phyloP scores from a whole-genome alignment of 2,113 vertebrate genomes.

The Aplodontia rufa region DNA sequence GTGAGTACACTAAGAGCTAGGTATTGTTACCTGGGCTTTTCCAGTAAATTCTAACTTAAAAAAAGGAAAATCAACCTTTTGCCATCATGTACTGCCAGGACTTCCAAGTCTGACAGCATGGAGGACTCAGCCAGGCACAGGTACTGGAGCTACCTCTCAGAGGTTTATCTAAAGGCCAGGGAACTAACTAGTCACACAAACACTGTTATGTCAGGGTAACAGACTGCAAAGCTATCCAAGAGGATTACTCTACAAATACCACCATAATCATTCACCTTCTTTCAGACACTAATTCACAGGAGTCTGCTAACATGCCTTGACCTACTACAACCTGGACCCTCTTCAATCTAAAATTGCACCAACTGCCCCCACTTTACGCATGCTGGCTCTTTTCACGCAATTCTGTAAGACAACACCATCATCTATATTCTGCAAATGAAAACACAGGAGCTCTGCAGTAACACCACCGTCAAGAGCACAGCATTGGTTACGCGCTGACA shows the following conservation, averaged over 20 bases:
- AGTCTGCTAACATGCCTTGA: not conserved
- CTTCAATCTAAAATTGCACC: not conserved
- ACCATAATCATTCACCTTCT: not conserved
- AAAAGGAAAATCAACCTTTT: not conserved
- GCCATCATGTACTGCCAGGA: not conserved
- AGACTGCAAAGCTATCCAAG: not conserved
- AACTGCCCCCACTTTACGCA: no score
- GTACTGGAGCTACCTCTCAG: not conserved
- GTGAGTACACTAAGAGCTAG: not conserved
- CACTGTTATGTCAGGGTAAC: not conserved
- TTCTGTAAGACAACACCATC: not conserved
- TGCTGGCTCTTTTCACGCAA: no score
- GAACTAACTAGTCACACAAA: not conserved
- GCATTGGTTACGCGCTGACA: not conserved
- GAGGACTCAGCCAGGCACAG: not conserved
- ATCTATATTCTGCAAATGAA: not conserved
- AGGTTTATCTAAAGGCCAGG: slow-evolving; percentile 1
- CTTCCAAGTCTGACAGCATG: not conserved
- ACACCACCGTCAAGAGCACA: not conserved
- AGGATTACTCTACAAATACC: not conserved
- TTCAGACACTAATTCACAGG: slow-evolving; percentile 22
- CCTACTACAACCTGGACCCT: not conserved
- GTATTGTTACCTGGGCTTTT: not conserved
- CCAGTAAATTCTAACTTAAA: not conserved
- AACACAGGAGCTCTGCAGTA: not conserved